A percentile compares a stretch with the other conserved stretches of the same genome.
Evolutionary conservation across 2,113 vertebrate genomes (phyloP).

Genomic region (Picathartes gymnocephalus): DNA sequence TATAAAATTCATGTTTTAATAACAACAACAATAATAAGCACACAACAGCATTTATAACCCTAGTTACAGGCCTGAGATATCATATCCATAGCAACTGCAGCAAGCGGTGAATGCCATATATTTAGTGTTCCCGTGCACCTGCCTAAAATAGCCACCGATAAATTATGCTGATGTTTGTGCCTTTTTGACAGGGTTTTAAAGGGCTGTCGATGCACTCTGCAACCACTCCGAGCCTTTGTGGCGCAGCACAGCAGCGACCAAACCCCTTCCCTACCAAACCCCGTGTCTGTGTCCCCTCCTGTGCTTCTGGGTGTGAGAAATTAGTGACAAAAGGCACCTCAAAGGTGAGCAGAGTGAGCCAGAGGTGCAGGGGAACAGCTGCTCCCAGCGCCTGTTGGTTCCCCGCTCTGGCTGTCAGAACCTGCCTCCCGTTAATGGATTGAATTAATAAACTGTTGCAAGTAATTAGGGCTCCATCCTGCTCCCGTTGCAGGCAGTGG

Average conservation of each 20-base stretch:
- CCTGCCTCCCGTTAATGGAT: not conserved
- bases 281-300: rapidly evolving
- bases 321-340: not conserved
- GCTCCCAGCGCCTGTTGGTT: not conserved
- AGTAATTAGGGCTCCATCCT: not conserved
- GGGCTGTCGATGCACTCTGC: not conserved
- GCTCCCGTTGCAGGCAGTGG: not conserved
- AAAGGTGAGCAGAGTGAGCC: not conserved
- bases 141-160: slow-evolving; percentile 57
- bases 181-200: not conserved
- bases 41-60: slow-evolving; percentile 59
- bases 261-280: not conserved
- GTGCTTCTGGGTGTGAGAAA: not conserved
- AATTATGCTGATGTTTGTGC: slow-evolving; percentile 55
- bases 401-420: not conserved
- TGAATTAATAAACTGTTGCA: slow-evolving; percentile 2
- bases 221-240: rapidly evolving
- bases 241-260: rapidly evolving
- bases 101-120: slow-evolving; percentile 44
- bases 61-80: slow-evolving; percentile 49
- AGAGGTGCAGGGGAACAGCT: not conserved
- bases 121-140: slow-evolving; percentile 62
- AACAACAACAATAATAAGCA: slow-evolving; percentile 55
- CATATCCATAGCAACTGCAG: slow-evolving; percentile 67
- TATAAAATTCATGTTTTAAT: slow-evolving; percentile 59